These are phyloP conservation scores for Puma concolor DNA, from an alignment of 2,113 vertebrate species.

Conservation along the genomic window DNA sequence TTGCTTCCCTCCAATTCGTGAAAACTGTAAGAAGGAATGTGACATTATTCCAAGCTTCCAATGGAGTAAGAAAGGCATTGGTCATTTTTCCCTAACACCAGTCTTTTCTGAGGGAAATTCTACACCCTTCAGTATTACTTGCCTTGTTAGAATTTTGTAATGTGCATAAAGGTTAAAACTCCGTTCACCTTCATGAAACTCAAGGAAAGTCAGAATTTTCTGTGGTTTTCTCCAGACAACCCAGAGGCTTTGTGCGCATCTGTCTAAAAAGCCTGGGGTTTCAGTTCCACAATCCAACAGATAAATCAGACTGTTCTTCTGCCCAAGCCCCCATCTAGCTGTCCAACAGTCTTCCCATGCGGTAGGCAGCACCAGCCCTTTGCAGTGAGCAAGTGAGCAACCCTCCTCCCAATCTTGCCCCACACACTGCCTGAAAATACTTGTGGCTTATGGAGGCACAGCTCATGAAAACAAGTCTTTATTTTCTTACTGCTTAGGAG, in stretches of 20 bases:
- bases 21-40: neutral
- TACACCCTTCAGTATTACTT: neutral
- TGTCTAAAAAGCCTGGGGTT: neutral
- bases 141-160: neutral
- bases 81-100: neutral
- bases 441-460: constrained; percentile 57
- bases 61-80: neutral
- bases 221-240: neutral
- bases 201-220: neutral
- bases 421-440: neutral
- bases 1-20: neutral
- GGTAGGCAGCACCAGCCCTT: constrained; percentile 73
- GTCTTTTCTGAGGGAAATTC: neutral
- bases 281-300: constrained; percentile 34
- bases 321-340: constrained; percentile 69
- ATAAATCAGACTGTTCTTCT: constrained; percentile 48
- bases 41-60: neutral
- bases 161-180: neutral
- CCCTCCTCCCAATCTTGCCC: neutral
- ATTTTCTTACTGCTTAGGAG: neutral
- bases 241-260: neutral
- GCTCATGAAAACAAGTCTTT: neutral
- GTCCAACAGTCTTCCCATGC: constrained; percentile 72
- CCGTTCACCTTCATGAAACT: neutral
- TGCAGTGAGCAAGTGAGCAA: constrained; percentile 77